phyloP scores from a whole-genome alignment of 35 echinoderm and acorn worm genomes.

The Apostichopus japonicus region DNA sequence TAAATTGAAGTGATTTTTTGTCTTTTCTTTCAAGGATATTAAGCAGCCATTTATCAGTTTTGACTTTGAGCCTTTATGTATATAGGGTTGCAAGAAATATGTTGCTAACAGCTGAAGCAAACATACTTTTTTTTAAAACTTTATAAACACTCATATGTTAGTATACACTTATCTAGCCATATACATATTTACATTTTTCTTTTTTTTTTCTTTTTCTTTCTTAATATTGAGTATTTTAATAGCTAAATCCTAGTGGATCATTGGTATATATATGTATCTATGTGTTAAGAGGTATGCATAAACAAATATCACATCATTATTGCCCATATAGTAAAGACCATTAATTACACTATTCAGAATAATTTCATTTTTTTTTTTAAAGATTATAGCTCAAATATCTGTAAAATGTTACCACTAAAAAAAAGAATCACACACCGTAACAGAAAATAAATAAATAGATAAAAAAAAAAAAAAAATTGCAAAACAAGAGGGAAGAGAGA shows the following conservation, averaged over 20 bases:
- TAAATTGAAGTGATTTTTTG: neutral
- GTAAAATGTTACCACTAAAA: neutral
- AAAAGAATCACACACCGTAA: neutral
- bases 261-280: conserved; percentile 35
- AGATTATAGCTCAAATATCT: neutral
- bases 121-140: neutral
- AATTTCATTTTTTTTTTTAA: neutral
- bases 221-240: neutral
- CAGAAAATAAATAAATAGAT: neutral
- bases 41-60: too few relatives aligned
- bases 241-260: neutral
- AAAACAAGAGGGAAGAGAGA: too few relatives aligned
- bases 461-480: too few relatives aligned
- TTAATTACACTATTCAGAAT: neutral
- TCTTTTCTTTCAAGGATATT: too few relatives aligned
- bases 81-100: too few relatives aligned
- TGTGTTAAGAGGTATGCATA: neutral
- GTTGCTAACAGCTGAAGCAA: neutral
- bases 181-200: conserved; percentile 11
- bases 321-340: conserved; percentile 16
- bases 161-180: conserved; percentile 9
- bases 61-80: too few relatives aligned
- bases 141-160: neutral
- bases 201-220: conserved; percentile 17
- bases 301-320: conserved; percentile 16